Evolutionary conservation across 2,797 vertebrate genomes (phyloP), one percentile per base, ranked within the genome.

Genomic region (Craterocephalus amniculus): DNA sequence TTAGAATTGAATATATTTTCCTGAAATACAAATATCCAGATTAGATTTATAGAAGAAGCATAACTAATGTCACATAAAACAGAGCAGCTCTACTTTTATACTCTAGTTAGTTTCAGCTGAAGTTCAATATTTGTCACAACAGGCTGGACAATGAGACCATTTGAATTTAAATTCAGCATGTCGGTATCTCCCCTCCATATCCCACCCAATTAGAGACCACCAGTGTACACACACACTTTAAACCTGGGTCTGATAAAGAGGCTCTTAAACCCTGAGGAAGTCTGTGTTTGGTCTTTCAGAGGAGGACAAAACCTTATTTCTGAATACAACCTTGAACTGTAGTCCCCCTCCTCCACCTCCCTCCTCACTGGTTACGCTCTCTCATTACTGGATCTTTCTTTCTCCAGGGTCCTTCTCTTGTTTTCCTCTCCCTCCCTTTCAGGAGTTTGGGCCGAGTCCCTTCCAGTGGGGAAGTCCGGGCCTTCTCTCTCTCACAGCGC

Each of bases 161-260:
- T 94, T 92, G 89, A 92, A 94, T 94, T 81, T 91, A 74, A 92
- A 94, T 94, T 88, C 84, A 83, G 60, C 80, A 67, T 86, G 85
- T 84, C 78, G 1, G 43, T 48, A 0, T 6, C 64, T 70, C 74
- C 80, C 76, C 70, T 27, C 49, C 24, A 58, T 48, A 68, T 81
- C 77, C 64, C 76, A 68, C 71, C 80, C 69, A 82, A 40, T 64
- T 18, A 69, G 79, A 84, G 87, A 90, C 87, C 88, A 90, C 87
- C 85, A 84, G 73, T 71, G 77, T 63, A 61, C 49, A 29, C 62
- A 54, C 63, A 74, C 56, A 69, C 52, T 48, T 48, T 9, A 67
- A 70, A 89, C 88, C 78, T 86, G 78, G 83, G 70, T 64, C 80
- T 87, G 88, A 92, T 91, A 91, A 91, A 93, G 90, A 92, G 90